Evolutionary conservation across 2,113 vertebrate species (phyloP), one percentile per base, ranked within the genome.

Genomic region (Hirundichthys speculiger): DNA sequence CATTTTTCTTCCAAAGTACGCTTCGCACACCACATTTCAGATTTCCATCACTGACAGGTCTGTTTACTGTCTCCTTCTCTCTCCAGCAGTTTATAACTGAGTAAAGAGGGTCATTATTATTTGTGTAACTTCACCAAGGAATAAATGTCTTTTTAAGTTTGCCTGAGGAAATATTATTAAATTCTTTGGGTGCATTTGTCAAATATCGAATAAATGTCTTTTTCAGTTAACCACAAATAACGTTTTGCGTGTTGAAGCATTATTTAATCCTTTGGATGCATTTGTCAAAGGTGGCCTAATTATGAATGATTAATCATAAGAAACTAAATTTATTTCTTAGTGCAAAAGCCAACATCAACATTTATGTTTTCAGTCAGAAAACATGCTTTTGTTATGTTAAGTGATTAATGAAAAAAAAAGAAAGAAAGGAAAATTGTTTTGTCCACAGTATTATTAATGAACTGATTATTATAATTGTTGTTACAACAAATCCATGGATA

Each of bases 161-260:
- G n/a, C n/a, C n/a, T n/a, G n/a, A n/a, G n/a, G n/a, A n/a, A n/a
- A n/a, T n/a, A n/a, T n/a, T n/a, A n/a, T n/a, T n/a, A n/a, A n/a
- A n/a, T n/a, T n/a, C n/a, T n/a, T n/a, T n/a, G n/a, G n/a, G n/a
- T n/a, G n/a, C n/a, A n/a, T n/a, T n/a, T n/a, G n/a, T n/a, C n/a
- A n/a, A n/a, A n/a, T n/a, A n/a, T n/a, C 6, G 30, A 34, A 34
- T 34, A 34, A 9, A 34, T 10, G 6, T 34, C 30, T 34, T 34
- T 34, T 34, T 10, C 42, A 49, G 7, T n/a, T n/a, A n/a, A n/a
- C n/a, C n/a, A n/a, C n/a, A n/a, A n/a, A n/a, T n/a, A n/a, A n/a
- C n/a, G n/a, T n/a, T n/a, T n/a, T 66, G 51, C 50, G 49, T 69
- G 16, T 22, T 57, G 34, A 54, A 79, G 60, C 53, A 27, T 16